Base-by-base conservation (phyloP, 2,113 vertebrate species). In the Pontoporia blainvillei region DNA sequence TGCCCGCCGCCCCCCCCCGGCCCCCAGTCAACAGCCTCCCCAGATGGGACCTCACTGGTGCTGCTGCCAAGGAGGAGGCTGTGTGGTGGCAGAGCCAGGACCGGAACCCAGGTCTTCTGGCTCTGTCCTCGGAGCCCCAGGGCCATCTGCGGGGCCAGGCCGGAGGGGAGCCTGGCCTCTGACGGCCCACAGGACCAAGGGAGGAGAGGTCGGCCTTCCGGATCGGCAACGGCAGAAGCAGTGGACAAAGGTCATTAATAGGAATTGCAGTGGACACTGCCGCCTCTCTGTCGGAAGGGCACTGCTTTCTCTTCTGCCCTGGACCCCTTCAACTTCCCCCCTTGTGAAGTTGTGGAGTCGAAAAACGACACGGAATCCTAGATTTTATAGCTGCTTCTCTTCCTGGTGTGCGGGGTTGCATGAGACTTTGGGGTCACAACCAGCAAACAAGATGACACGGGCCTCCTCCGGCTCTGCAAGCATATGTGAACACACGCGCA, bases 111-210 rank as follows among this genome's bases (percentile, higher is more conserved):
- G 54, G n/a, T 52, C 73, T 78, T 31, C 66, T 0, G 6, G 46
- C 44, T 62, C 41, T 15, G 20, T 25, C 34, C 41, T 34, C 34
- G 5, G 20, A 72, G 46, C 18, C 36, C 39, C 46, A 49, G 46
- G 39, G 87, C 29, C 64, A 62, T 39, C 27, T 5, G 18, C 15
- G 1, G 25, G 21, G 29, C 67, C 81, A 39, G 36, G 73, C 82
- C 34, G 6, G 27, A 71, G 69, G 49, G 57, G 64, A 52, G 72
- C 44, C 75, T 69, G 23, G 52, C 31, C 66, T 67, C 66, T 75
- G 83, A 41, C 0, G 0, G 57, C 62, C 72, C 49, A 0, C 0
- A 10, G n/a, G 44, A 36, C 52, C 12, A 3, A 3, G 25, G 39
- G 20, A 41, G 34, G 25, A 84, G 15, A 1, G 15, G 8, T 1